Conservation (phyloP, 1,140 invertebrate genomes). For the Aporrectodea caliginosa region DNA sequence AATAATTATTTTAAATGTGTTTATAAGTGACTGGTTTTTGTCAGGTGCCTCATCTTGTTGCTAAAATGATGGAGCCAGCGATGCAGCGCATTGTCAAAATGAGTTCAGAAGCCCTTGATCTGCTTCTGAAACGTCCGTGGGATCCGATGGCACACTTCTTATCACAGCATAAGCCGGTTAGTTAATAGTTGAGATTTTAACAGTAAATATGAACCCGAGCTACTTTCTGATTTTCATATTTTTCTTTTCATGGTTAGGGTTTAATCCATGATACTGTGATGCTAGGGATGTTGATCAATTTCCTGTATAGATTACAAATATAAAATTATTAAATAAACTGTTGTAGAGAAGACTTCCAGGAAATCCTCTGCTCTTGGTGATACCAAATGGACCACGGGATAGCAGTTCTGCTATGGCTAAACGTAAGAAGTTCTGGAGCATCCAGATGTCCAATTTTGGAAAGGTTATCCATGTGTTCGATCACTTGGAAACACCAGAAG, state of each 20-base stretch:
- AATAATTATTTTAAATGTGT: no score
- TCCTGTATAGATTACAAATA: no score
- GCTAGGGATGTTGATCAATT: no score
- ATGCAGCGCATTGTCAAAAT: conserved; percentile 37
- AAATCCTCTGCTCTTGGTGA: conserved; percentile 68
- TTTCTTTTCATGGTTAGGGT: no score
- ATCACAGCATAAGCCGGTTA: conserved; percentile 62
- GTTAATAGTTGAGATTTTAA: no score
- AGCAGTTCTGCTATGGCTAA: conserved; percentile 57
- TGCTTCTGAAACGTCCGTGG: conserved; percentile 72
- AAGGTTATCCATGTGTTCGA: conserved; percentile 56
- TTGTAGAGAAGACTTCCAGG: conserved; percentile 66
- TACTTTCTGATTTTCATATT: no score
- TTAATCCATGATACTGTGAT: no score
- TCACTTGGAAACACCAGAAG: not conserved
- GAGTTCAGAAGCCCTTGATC: conserved; percentile 62
- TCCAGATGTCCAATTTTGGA: conserved; percentile 65
- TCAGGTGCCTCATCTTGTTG: conserved; percentile 68
- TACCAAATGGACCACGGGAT: conserved; percentile 62
- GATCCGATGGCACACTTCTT: conserved; percentile 65
- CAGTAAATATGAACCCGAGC: no score
- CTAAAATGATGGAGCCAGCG: conserved; percentile 65
- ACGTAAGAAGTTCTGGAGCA: conserved; percentile 68
- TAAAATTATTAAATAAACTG: no score
- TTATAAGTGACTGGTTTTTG: no score